A percentile compares a stretch with the other conserved stretches of the same genome.
These are phyloP conservation scores for Pseudococcus longispinus DNA, from an alignment of 2,888 invertebrate genomes.

Conservation along the genomic window DNA sequence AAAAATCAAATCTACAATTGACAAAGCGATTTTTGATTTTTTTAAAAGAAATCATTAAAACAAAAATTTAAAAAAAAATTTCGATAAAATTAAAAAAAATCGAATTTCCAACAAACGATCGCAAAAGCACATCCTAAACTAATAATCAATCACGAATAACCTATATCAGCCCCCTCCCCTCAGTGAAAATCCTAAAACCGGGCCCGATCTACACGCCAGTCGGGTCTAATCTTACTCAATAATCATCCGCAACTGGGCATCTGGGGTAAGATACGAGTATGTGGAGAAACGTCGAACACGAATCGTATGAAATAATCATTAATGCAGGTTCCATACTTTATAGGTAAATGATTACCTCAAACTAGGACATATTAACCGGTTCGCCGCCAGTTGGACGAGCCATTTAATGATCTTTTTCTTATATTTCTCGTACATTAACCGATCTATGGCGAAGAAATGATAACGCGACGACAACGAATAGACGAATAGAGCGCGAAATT, in stretches of 20 bases:
- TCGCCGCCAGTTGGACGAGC: constrained; percentile 5
- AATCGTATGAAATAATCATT: neutral
- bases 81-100: too few relatives aligned
- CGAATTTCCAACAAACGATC: too few relatives aligned
- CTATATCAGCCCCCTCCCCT: too few relatives aligned
- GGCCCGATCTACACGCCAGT: too few relatives aligned
- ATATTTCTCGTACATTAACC: neutral
- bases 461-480: neutral
- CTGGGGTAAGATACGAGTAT: too few relatives aligned
- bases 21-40: too few relatives aligned
- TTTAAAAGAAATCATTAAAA: too few relatives aligned
- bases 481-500: constrained; percentile 9
- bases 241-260: neutral
- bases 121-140: too few relatives aligned
- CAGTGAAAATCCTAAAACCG: too few relatives aligned
- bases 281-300: neutral
- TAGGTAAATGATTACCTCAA: constrained; percentile 24
- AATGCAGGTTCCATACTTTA: neutral
- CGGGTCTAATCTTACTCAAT: neutral
- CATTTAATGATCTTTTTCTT: neutral
- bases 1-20: too few relatives aligned
- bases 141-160: too few relatives aligned
- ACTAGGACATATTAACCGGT: constrained; percentile 31
- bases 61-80: too few relatives aligned
- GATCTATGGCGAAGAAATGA: neutral